Evolutionary conservation across 2,113 vertebrate species (phyloP).

Genomic region (Oreochromis spilurus): DNA sequence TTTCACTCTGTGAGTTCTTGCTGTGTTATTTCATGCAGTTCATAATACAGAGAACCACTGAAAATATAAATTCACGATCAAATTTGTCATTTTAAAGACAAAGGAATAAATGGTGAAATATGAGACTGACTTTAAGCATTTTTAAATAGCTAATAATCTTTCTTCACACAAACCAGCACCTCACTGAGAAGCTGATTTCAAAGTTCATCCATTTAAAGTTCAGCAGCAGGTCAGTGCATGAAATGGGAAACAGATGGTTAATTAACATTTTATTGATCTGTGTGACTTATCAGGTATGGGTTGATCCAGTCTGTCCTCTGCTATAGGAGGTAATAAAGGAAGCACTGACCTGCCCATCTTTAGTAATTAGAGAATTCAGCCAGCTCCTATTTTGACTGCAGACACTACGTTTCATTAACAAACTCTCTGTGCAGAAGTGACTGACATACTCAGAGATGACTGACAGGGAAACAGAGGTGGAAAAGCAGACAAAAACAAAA

Average conservation of each 20-base stretch:
- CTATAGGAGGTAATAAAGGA: background rate
- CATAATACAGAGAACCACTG: accelerated
- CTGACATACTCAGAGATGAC: background rate
- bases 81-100: background rate
- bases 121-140: background rate
- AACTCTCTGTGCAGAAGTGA: accelerated
- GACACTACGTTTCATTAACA: background rate
- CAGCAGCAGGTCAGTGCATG: background rate
- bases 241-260: background rate
- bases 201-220: background rate
- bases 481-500: background rate
- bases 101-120: background rate
- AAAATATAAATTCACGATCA: background rate
- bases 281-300: background rate
- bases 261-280: background rate
- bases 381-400: background rate
- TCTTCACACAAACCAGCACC: background rate
- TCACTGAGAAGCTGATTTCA: background rate
- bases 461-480: background rate
- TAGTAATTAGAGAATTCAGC: background rate
- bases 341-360: background rate
- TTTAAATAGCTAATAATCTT: background rate
- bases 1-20: background rate
- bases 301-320: no score
- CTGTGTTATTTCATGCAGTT: background rate